Evolutionary conservation across 2,888 invertebrate species (phyloP), one percentile per base, ranked within the genome.

Genomic region (Apeira syringaria): DNA sequence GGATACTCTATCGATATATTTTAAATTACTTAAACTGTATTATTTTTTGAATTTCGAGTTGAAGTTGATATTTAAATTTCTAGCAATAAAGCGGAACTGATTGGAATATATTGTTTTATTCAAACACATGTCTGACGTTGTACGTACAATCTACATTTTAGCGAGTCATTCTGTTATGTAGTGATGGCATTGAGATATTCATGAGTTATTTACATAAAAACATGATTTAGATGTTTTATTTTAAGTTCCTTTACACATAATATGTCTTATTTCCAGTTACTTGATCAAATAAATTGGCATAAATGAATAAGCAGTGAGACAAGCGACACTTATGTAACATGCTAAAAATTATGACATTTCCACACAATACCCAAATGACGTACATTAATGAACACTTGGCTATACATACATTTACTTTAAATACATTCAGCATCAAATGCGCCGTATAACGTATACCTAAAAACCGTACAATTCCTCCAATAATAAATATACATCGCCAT

Each of bases 101-200:
- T 47, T 56, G 54, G 37, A 59, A 51, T 11, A 50, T 33, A 44
- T 53, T 61, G 20, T 30, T 57, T 64, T 57, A 52, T 48, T 59
- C 32, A 11, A 8, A 15, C 12, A 24, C 24, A 24, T 24, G n/a
- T n/a, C 9, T 2, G 8, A 24, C 24, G 9, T 24, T 1, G 9
- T 9, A 2, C 3, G 1, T 24, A 7, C 9, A 24, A 3, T 20
- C 4, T 20, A 20, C 7, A 2, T 20, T 7, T 7, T 2, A 2
- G 7, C 20, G 2, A 29, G 15, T 2, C 7, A 27, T 27, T 27
- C 6, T 27, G 27, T n/a, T n/a, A n/a, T n/a, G n/a, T n/a, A n/a
- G n/a, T 13, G 5, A 11, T 10, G 10, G 8, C 11, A 11, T 26
- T 11, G 11, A 2, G 8, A 26, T 11, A 11, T 11, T 26, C 11